Conservation (phyloP, 2,113 vertebrate species). For the Varanus salvator region DNA sequence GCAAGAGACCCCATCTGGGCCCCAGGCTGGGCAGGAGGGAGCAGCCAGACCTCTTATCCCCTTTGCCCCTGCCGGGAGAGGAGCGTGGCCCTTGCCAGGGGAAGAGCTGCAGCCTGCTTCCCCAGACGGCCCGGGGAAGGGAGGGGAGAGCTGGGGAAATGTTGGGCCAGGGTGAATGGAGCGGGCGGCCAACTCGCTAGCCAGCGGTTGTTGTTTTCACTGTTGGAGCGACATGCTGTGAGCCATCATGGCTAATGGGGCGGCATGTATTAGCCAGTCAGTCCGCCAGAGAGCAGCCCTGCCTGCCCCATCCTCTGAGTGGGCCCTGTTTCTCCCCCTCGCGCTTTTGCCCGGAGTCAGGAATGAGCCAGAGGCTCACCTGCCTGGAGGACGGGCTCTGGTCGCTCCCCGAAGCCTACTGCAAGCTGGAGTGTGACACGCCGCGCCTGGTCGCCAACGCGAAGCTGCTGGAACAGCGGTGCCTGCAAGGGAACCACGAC, state of each 20-base stretch:
- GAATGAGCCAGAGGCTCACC: conserved; percentile 86
- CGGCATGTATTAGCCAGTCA: too few relatives aligned
- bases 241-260: too few relatives aligned
- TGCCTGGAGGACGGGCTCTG: conserved; percentile 94
- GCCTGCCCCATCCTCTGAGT: conserved; percentile 18
- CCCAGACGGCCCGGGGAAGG: background rate
- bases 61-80: background rate
- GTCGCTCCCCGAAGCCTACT: conserved; percentile 96
- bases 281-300: too few relatives aligned
- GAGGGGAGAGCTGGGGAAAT: background rate
- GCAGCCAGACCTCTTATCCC: background rate
- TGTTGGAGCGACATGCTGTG: too few relatives aligned
- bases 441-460: conserved; percentile 79
- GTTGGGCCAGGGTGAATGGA: background rate
- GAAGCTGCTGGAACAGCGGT: conserved; percentile 82
- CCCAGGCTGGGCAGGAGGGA: background rate
- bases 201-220: too few relatives aligned
- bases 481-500: conserved; percentile 83
- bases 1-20: background rate
- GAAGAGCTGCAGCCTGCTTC: background rate
- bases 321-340: conserved; percentile 27
- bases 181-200: background rate
- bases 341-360: conserved; percentile 74
- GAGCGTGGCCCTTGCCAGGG: background rate
- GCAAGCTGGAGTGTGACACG: conserved; percentile 89